A percentile compares a stretch with the other conserved stretches of the same genome.
Evolutionary conservation across 23 tunicate species (phyloP).

Genomic region (Trididemnum clinides): DNA sequence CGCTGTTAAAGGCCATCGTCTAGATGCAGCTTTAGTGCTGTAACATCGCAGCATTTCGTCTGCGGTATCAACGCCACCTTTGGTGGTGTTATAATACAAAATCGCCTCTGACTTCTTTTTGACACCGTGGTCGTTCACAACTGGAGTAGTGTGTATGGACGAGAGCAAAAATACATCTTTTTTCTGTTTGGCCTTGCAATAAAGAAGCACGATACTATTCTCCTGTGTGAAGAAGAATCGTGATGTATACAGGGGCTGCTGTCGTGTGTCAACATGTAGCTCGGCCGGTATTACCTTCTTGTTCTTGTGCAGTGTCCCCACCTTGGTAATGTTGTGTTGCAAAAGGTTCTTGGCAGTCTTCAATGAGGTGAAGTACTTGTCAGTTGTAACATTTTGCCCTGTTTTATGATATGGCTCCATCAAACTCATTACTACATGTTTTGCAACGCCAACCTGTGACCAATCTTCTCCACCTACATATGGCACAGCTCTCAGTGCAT

Average conservation of each 20-base stretch:
- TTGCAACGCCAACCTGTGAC: constrained; percentile 5
- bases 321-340: constrained; percentile 20
- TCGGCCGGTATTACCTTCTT: constrained; percentile 7
- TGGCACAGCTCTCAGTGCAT: constrained; percentile 16
- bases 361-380: constrained; percentile 3
- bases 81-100: not conserved
- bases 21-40: constrained; percentile 33
- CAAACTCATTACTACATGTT: constrained; percentile 28
- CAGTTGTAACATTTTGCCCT: constrained; percentile 34
- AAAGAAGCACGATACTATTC: not conserved
- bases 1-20: constrained; percentile 34
- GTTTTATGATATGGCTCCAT: constrained; percentile 32
- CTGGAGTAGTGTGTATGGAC: constrained; percentile 21
- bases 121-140: not conserved
- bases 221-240: constrained; percentile 13
- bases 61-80: constrained; percentile 35
- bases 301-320: constrained; percentile 19
- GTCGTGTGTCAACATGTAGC: constrained; percentile 8
- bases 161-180: constrained; percentile 29
- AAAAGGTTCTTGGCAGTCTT: constrained; percentile 9
- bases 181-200: constrained; percentile 6
- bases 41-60: constrained; percentile 38
- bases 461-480: constrained; percentile 2
- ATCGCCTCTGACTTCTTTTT: constrained; percentile 25
- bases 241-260: constrained; percentile 21